Base-by-base conservation (phyloP, 2,113 vertebrate genomes). In the Clinocottus analis region DNA sequence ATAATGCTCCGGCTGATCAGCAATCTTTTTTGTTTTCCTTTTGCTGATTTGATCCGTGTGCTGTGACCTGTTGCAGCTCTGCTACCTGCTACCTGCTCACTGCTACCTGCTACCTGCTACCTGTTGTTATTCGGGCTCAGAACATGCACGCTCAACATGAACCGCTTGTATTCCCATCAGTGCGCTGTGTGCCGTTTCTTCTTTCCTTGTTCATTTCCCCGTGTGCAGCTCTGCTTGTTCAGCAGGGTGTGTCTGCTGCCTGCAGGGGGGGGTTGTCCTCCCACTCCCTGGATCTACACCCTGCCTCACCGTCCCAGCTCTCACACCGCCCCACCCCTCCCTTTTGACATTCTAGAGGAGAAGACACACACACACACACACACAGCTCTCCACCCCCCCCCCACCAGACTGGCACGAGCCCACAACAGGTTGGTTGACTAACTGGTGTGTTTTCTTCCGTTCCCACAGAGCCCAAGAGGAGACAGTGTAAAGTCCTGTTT, bases 401-500 rank as follows among this genome's bases (percentile, higher is more conserved):
- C n/a, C n/a, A n/a, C n/a, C 7, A 62, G 27, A 41, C 49, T 8
- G 25, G 23, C 43, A 64, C 17, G 3, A n/a, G 29, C 13, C 21
- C 29, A 8, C 11, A 73, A 25, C 73, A 63, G 75, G 70, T 72
- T 55, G 14, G 53, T 72, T 43, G 49, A 62, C 53, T 78, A 14
- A 67, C 55, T 6, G 33, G 4, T 35, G 10, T 47, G 51, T 51
- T 25, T 17, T 17, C 9, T 45, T 17, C 33, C 4, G 7, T 47
- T n/a, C 19, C 7, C 29, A 39, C 92, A 99, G 98, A 90, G 90
- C 89, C 91, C 0, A 99, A 95, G 93, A 98, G 94, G 80, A 93
- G 96, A 1, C 97, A 96, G 79, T 99, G 97, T 91, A 98, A 95
- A 89, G 97, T 86, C 51, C 80, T 96, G 64, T 99, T 96, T 19